Evolutionary conservation across 2,888 invertebrate species (phyloP).

Genomic region (Drosophila kanekoi): DNA sequence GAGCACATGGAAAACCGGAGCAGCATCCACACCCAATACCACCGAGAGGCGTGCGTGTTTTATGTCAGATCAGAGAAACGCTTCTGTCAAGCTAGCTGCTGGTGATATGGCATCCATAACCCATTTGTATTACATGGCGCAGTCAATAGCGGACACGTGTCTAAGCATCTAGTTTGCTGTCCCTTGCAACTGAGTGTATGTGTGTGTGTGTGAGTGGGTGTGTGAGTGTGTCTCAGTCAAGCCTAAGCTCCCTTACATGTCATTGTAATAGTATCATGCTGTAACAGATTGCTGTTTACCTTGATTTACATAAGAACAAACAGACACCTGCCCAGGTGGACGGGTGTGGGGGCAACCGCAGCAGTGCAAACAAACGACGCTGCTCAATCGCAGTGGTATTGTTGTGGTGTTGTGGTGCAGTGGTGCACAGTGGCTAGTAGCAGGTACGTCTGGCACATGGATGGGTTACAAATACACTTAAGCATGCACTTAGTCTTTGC

Average conservation of each 20-base stretch:
- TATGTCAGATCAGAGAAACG: slow-evolving; percentile 38
- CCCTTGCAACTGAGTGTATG: slow-evolving; percentile 5
- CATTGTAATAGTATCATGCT: slow-evolving; percentile 74
- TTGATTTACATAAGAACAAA: slow-evolving; percentile 74
- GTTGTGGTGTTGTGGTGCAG: slow-evolving; percentile 39
- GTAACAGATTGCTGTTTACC: slow-evolving; percentile 79
- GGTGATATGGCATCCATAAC: slow-evolving; percentile 70
- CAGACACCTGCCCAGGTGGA: slow-evolving; percentile 4
- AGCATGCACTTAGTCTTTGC: slow-evolving; percentile 80
- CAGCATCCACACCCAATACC: slow-evolving; percentile 10
- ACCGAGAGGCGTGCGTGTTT: slow-evolving; percentile 27
- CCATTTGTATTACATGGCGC: slow-evolving; percentile 75
- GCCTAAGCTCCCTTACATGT: slow-evolving; percentile 61
- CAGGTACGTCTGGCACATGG: slow-evolving; percentile 34
- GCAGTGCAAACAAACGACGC: slow-evolving; percentile 22
- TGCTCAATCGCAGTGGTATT: slow-evolving; percentile 28
- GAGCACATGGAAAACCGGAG: neutral
- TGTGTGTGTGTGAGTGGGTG: slow-evolving; percentile 10
- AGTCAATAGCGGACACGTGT: slow-evolving; percentile 76
- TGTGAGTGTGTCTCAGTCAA: slow-evolving; percentile 9
- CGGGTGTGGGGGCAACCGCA: slow-evolving; percentile 50
- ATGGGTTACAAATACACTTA: slow-evolving; percentile 69
- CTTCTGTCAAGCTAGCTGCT: slow-evolving; percentile 31
- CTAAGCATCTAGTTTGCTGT: slow-evolving; percentile 63
- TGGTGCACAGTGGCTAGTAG: slow-evolving; percentile 10